Percentiles rank a stretch among this genome's conserved stretches.
phyloP scores from a whole-genome alignment of 1,140 invertebrate genomes.

The Pantala flavescens region DNA sequence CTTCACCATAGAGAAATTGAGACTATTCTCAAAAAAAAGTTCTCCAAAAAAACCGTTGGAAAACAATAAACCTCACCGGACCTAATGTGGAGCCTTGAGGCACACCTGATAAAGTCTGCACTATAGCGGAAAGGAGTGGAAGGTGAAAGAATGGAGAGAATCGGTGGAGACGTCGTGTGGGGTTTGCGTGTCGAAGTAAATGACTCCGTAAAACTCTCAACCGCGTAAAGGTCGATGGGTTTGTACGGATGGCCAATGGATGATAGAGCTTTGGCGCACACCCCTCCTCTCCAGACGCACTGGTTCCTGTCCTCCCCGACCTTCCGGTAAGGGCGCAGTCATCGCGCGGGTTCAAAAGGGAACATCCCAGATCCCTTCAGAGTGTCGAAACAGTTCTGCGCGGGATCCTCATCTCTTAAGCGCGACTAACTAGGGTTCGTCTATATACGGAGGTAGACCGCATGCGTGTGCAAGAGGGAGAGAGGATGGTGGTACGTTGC shows the following conservation, averaged over 20 bases:
- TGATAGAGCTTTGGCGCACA: neutral
- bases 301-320: neutral
- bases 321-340: neutral
- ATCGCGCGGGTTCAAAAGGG: neutral
- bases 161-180: neutral
- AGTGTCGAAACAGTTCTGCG: neutral
- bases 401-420: neutral
- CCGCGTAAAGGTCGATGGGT: neutral
- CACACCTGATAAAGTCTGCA: too few relatives aligned
- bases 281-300: neutral
- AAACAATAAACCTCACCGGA: too few relatives aligned
- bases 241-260: neutral
- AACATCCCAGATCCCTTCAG: too few relatives aligned
- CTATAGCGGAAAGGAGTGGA: neutral
- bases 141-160: neutral
- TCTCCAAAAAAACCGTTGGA: too few relatives aligned
- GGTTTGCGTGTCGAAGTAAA: neutral
- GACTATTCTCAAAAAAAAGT: too few relatives aligned
- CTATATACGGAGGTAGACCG: too few relatives aligned
- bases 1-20: too few relatives aligned
- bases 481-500: too few relatives aligned
- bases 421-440: too few relatives aligned
- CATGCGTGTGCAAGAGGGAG: too few relatives aligned
- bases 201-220: constrained; percentile 6
- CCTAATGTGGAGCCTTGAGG: too few relatives aligned